Conservation (phyloP, 2,888 invertebrate species). For the Zygaena filipendulae region DNA sequence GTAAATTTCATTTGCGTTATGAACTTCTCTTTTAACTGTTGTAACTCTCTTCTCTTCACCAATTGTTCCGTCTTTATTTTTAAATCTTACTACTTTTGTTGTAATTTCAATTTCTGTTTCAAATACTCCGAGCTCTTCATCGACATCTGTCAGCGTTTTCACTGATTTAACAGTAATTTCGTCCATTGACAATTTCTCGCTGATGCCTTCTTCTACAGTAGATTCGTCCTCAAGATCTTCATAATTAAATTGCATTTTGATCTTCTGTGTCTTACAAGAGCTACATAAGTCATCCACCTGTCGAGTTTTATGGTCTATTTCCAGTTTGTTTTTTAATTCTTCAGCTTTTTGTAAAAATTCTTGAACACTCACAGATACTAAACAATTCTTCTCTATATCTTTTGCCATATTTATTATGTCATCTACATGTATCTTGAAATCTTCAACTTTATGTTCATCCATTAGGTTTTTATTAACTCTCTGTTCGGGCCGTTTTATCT, state of each 20-base stretch:
- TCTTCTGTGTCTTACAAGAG: no score
- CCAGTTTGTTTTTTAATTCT: conserved; percentile 19
- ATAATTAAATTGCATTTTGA: no score
- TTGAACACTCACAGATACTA: conserved; percentile 17
- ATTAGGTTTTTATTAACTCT: conserved; percentile 7
- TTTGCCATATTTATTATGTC: conserved; percentile 22
- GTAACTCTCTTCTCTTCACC: conserved; percentile 25
- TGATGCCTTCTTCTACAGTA: no score
- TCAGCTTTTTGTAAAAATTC: conserved; percentile 23
- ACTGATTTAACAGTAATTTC: no score
- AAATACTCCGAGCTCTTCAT: conserved; percentile 23
- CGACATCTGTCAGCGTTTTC: no score
- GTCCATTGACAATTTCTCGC: no score
- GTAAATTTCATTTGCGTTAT: no score
- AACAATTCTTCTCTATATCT: conserved; percentile 18
- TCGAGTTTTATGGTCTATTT: no score
- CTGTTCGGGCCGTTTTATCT: no score
- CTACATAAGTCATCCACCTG: no score
- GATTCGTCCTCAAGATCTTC: no score
- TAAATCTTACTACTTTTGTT: conserved; percentile 23
- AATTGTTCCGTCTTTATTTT: conserved; percentile 27
- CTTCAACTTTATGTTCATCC: conserved; percentile 18
- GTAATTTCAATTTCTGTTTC: conserved; percentile 27
- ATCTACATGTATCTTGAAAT: conserved; percentile 19
- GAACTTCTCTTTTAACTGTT: conserved; percentile 23